Evolutionary conservation across 2,797 vertebrate species (phyloP).

Genomic region (Mormyrops attenuatus): DNA sequence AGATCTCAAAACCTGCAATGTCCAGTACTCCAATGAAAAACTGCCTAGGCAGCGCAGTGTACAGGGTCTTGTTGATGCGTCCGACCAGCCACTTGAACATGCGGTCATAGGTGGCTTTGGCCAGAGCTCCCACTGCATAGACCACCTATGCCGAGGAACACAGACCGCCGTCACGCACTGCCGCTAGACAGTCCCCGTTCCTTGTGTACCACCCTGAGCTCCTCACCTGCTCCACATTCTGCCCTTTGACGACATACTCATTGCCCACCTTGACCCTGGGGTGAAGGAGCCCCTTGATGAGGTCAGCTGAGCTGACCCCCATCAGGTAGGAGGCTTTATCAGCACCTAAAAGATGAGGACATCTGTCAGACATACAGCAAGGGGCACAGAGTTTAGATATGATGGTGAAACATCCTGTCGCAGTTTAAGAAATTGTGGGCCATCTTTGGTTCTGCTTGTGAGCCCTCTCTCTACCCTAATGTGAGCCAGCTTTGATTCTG

Average conservation of each 20-base stretch:
- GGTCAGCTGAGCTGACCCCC: conserved; percentile 88
- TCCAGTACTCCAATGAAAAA: conserved; percentile 93
- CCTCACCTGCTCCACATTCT: conserved; percentile 87
- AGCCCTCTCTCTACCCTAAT: background rate
- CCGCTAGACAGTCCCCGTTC: conserved; percentile 45
- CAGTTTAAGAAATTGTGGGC: background rate
- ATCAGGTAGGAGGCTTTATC: conserved; percentile 92
- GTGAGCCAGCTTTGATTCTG: background rate
- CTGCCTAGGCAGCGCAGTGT: conserved; percentile 81
- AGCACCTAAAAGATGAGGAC: conserved; percentile 64
- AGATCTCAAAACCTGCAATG: conserved; percentile 94
- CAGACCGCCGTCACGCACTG: conserved; percentile 34
- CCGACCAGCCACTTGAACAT: conserved; percentile 91
- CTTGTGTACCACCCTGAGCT: conserved; percentile 40
- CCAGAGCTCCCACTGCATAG: conserved; percentile 87
- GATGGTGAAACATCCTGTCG: background rate
- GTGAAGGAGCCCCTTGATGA: conserved; percentile 89
- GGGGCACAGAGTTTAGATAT: background rate
- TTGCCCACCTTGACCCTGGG: conserved; percentile 90
- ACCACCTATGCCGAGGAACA: conserved; percentile 64
- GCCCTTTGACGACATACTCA: conserved; percentile 88
- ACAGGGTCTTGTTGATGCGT: conserved; percentile 84
- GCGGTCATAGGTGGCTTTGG: conserved; percentile 89
- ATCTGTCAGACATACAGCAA: background rate
- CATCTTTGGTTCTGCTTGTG: background rate